phyloP scores from a whole-genome alignment of 2,113 vertebrate genomes.

The Hippocampus comes region DNA sequence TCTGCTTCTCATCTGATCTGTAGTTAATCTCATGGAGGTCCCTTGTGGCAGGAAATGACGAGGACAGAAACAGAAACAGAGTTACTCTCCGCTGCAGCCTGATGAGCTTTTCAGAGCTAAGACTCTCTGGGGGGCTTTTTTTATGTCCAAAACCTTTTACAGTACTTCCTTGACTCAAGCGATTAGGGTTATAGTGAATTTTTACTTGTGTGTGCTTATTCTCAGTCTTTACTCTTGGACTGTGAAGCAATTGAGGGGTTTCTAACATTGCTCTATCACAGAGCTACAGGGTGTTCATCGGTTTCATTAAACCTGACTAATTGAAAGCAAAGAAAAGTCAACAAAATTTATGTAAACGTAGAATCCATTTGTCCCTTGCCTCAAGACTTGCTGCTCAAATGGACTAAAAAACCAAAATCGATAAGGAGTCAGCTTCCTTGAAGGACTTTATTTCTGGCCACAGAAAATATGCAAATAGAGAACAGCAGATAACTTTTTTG shows the following conservation, averaged over 20 bases:
- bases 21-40: slow-evolving; percentile 51
- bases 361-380: slow-evolving; percentile 12
- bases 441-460: slow-evolving; percentile 9
- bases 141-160: slow-evolving; percentile 43
- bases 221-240: slow-evolving; percentile 36
- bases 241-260: slow-evolving; percentile 24
- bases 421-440: slow-evolving; percentile 25
- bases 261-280: slow-evolving; percentile 26
- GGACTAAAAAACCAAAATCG: slow-evolving; percentile 31
- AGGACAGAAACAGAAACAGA: slow-evolving; percentile 37
- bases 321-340: slow-evolving; percentile 21
- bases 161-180: slow-evolving; percentile 41
- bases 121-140: slow-evolving; percentile 39
- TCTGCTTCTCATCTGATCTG: slow-evolving; percentile 55
- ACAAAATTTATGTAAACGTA: slow-evolving; percentile 13
- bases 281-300: slow-evolving; percentile 18
- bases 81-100: slow-evolving; percentile 49
- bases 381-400: slow-evolving; percentile 18
- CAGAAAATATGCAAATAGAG: slow-evolving; percentile 1
- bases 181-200: slow-evolving; percentile 40
- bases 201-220: slow-evolving; percentile 20
- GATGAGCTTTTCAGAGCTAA: slow-evolving; percentile 40
- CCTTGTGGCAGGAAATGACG: slow-evolving; percentile 55
- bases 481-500: slow-evolving; percentile 13
- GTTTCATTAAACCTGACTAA: slow-evolving; percentile 30